Evolutionary conservation across 2,888 invertebrate species (phyloP), one percentile per base, ranked within the genome.

Genomic region (Apomyelois bistriatella): DNA sequence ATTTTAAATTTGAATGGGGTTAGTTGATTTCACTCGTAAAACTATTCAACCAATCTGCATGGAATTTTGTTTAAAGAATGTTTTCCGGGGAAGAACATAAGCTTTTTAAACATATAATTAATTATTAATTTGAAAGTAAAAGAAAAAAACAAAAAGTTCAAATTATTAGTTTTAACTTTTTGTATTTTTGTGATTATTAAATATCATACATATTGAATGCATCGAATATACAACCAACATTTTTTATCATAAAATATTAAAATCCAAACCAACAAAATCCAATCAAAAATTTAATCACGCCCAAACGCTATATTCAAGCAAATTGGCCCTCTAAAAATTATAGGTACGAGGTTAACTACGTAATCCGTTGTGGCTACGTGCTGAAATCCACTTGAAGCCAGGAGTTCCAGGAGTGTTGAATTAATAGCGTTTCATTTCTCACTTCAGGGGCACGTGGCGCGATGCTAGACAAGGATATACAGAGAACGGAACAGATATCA

Each of bases 391-490:
- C 58, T 62, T 55, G 60, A 55, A 57, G 55, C 37, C 17, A 56
- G 64, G 61, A 57, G n/a, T n/a, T 61, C 58, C 53, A 54, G 60
- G 61, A 62, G 56, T 61, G 52, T 47, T 59, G 65, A 71, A 78
- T 76, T 74, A 74, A 79, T 77, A 62, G 67, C 61, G 59, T 62
- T 69, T 68, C 72, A 75, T 76, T 72, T 72, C 73, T 77, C 75
- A 73, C 68, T 71, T 73, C 72, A 68, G 52, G 28, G 58, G 60
- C 76, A 73, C 70, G 66, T 70, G 72, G 47, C 16, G 47, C 16
- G 53, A 40, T 22, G 43, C 46, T 37, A 35, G 43, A 46, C 54
- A 17, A 28, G 38, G 48, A 49, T 32, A 36, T 12, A 41, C 2
- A 42, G 12, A 16, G 28, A 28, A 42, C 16, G n/a, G 46, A 42